Percentiles rank a stretch among this genome's conserved stretches.
These are phyloP conservation scores for Buphagus erythrorhynchus DNA, from an alignment of 2,797 vertebrate species.

Conservation along the genomic window DNA sequence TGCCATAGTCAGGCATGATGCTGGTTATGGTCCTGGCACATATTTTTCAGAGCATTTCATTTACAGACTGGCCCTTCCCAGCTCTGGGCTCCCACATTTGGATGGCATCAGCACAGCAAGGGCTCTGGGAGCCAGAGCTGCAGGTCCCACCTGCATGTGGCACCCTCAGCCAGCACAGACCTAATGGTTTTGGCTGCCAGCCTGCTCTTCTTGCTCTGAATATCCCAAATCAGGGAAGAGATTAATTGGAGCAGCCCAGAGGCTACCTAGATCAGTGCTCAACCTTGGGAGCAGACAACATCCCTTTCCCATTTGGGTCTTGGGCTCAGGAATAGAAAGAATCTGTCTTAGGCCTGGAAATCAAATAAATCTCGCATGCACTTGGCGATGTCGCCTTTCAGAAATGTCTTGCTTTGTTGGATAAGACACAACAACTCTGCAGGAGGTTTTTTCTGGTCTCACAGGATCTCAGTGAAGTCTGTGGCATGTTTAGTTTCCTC, in stretches of 20 bases:
- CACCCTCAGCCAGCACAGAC: not conserved
- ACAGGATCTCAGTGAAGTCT: not conserved
- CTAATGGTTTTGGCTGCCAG: not conserved
- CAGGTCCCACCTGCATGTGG: not conserved
- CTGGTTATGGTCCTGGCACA: not conserved
- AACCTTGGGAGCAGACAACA: not conserved
- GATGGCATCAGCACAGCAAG: not conserved
- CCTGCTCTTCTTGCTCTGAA: not conserved
- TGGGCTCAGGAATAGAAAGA: not conserved
- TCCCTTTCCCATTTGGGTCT: not conserved
- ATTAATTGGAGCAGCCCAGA: not conserved
- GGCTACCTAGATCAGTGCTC: not conserved
- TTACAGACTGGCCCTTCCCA: not conserved
- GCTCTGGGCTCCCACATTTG: not conserved
- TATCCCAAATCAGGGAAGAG: not conserved
- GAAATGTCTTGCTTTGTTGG: not conserved
- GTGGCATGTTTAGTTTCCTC: not conserved
- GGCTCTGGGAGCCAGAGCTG: not conserved
- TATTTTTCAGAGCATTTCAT: not conserved
- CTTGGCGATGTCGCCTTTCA: not conserved
- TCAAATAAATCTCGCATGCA: not conserved
- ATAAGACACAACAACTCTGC: not conserved
- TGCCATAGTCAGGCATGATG: rapidly evolving
- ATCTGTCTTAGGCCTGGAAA: not conserved
- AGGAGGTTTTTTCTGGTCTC: not conserved